Base-by-base conservation (phyloP, 2,113 vertebrate genomes). In the Oceanites oceanicus region DNA sequence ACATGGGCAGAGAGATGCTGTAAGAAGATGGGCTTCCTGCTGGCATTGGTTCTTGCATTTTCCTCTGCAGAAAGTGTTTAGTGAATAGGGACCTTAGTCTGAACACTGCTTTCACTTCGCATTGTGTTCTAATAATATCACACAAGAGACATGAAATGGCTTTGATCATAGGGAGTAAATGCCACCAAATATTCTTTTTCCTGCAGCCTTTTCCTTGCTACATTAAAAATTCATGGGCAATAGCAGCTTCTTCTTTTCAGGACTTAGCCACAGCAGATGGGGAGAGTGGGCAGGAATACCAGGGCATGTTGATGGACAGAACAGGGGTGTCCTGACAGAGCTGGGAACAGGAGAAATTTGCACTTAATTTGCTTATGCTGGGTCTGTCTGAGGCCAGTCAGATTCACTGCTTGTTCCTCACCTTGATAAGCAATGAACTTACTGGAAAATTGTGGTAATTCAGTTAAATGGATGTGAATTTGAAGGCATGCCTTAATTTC, bases 121-220 rank as follows among this genome's bases (percentile, higher is more conserved):
- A 89, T 92, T 94, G 38, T 92, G 89, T 91, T 94, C 96, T 95
- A 96, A 95, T 95, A 95, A 94, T 95, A 97, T 70, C 95, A 92
- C 89, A 91, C 32, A 66, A 65, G 92, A 96, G 89, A 95, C 77
- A 58, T 66, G 89, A 95, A 97, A 92, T 91, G 77, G 25, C 94
- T 96, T 97, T 96, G 95, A 97, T 95, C 96, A 92, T 36, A 72
- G 62, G 50, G 83, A 92, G 72, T 75, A 96, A 96, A 94, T 82
- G 91, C 88, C 92, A 92, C 94, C 92, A 96, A 95, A 94, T 94
- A 86, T 68, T 96, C 86, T 83, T 94, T 82, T 88, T 90, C 71
- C 79, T 94, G 74, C 62, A 94, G 90, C 44, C 59, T 94, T 93
- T 91, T 76, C 77, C 88, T 94, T 92, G 89, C 84, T 76, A 19